Evolutionary conservation across 2,113 vertebrate genomes (phyloP), one percentile per base, ranked within the genome.

Genomic region (Tyrannus savana): DNA sequence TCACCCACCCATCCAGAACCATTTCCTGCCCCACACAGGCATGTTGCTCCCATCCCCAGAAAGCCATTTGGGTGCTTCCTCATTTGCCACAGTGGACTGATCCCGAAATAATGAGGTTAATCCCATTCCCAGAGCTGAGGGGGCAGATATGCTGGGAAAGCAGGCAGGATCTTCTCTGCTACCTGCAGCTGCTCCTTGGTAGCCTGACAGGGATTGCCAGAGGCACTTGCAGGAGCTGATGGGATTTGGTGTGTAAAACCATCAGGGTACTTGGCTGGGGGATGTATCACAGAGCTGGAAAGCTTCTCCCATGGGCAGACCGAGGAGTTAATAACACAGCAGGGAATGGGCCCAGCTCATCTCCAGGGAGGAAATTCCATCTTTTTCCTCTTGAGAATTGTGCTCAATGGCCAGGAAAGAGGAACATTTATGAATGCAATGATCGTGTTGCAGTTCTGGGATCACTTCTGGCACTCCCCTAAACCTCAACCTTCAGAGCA

Each of bases 101-200:
- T 35, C 95, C 93, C 91, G 74, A 90, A 94, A 95, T 96, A 96
- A 96, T 94, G 76, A 94, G 92, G 96, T 88, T 95, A 96, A 95
- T 95, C 33, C 27, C 3, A 84, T 94, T 84, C 53, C 93, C 81
- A 33, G 25, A 76, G 74, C 74, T 90, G 93, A 96, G 89, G 42
- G 88, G 86, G 76, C 53, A 90, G 93, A 53, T 53, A 39, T 0
- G 55, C 81, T 81, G 76, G 52, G 91, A 60, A 33, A 73, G 75
- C 62, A 60, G 66, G 84, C 73, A 90, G 46, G 27, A 53, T 44
- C 47, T 60, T 39, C 68, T 63, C 75, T 59, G 75, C 74, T 62
- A 86, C 68, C 69, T 93, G 82, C 27, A 87, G n/a, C 16, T 53
- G 74, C 78, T 89, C 77, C 10, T 3, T 84, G 75, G 87, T 72